Base-by-base conservation (phyloP, 2,888 invertebrate species). In the Chouioia cunea region DNA sequence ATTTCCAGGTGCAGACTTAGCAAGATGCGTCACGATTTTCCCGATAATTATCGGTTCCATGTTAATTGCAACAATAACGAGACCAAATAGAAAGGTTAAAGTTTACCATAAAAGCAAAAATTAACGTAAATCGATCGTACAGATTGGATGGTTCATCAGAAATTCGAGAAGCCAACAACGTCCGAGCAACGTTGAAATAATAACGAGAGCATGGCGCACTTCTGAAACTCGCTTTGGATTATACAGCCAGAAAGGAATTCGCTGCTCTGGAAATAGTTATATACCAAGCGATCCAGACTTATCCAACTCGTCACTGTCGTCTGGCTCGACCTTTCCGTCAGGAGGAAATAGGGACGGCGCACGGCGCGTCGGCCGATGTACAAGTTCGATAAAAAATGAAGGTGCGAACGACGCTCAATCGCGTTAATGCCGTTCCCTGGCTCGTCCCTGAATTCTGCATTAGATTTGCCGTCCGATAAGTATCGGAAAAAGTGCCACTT, bases 361-460 rank as follows among this genome's bases (percentile, higher is more conserved):
- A 23, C 18, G 14, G 47, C 27, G 16, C 43, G 36, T 1, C 36
- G 2, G 36, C 27, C 36, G 36, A 43, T 52, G 27, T 48, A 15
- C 22, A 68, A 62, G 18, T 64, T 43, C 54, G 66, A 77, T 76
- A 76, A 77, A 79, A 73, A 77, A 77, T 76, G 75, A 68, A 73
- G 65, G 71, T 63, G 46, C 65, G 48, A 54, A 46, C 52, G 63
- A 70, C 47, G 75, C 76, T 78, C 79, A 80, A 80, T 81, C 80
- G 76, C 71, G 65, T 77, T 80, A 82, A 81, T 81, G 79, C 76
- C 58, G 60, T 16, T 46, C 1, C 36, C 6, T 8, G 10, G 36
- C 2, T 57, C 50, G 70, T 43, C 59, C 66, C 63, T 81, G 78
- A 76, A 81, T 80, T 79, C 79, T 79, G 78, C 75, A 79, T 71